Evolutionary conservation across 2,888 invertebrate genomes (phyloP).

Genomic region (Monoplex corrugatus): DNA sequence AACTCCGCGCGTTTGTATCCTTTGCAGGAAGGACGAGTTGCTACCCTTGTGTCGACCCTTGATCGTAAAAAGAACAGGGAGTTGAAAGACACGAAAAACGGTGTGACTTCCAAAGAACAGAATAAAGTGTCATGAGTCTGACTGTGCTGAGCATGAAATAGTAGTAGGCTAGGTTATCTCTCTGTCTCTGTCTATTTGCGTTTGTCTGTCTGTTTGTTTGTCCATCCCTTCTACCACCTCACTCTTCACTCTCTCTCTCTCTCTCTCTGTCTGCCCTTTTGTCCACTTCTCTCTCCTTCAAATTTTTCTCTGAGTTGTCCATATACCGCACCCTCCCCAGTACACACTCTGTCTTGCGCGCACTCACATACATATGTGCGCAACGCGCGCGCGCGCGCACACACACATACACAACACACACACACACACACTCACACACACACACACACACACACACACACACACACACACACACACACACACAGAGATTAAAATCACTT

Average conservation of each 20-base stretch:
- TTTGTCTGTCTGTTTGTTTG: no score
- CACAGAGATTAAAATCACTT: no score
- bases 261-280: no score
- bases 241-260: no score
- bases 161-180: background rate
- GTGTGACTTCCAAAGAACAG: constrained; percentile 15
- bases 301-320: no score
- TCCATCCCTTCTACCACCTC: no score
- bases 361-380: no score
- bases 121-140: background rate
- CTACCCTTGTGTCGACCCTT: constrained; percentile 46
- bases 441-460: background rate
- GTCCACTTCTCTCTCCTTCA: no score
- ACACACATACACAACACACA: background rate
- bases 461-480: background rate
- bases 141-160: background rate
- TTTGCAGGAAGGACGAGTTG: constrained; percentile 45
- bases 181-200: background rate
- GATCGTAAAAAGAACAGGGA: constrained; percentile 23
- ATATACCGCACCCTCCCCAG: background rate
- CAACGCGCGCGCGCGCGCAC: no score
- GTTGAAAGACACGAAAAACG: constrained; percentile 28
- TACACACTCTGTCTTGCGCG: no score
- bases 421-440: background rate
- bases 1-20: constrained; percentile 39